These are phyloP conservation scores for Lampropteryx suffumata DNA, from an alignment of 2,888 invertebrate species.

Conservation along the genomic window DNA sequence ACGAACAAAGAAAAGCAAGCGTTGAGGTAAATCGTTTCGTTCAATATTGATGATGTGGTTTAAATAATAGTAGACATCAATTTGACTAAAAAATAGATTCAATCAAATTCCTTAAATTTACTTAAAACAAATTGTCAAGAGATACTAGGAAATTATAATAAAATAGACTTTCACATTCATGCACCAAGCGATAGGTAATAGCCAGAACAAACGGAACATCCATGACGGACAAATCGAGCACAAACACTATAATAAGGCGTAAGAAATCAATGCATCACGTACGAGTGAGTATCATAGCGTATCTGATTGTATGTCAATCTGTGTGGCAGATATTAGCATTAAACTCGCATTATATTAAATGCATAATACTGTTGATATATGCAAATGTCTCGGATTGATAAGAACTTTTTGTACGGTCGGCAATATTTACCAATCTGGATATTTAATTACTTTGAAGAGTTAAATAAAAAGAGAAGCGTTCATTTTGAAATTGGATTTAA, in stretches of 20 bases:
- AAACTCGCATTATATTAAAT: constrained; percentile 41
- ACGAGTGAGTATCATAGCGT: constrained; percentile 35
- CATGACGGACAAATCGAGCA: constrained; percentile 35
- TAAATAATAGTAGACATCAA: no score
- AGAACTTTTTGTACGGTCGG: constrained; percentile 22
- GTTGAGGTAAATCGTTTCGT: no score
- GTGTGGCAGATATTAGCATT: constrained; percentile 37
- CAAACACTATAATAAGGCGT: constrained; percentile 41
- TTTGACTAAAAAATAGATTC: no score
- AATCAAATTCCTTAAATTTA: no score
- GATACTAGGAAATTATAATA: no score
- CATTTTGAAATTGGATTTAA: no score
- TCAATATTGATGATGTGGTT: no score
- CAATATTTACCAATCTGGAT: not conserved
- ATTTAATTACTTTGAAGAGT: not conserved
- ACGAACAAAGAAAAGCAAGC: not conserved
- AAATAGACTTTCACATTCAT: constrained; percentile 27
- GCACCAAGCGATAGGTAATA: constrained; percentile 19
- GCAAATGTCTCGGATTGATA: constrained; percentile 30
- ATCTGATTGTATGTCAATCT: constrained; percentile 51
- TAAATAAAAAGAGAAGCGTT: no score
- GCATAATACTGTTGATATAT: constrained; percentile 44
- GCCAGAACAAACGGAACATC: constrained; percentile 27
- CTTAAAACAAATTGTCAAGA: no score
- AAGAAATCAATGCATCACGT: constrained; percentile 51